phyloP scores from a whole-genome alignment of 2,888 invertebrate species.

The Helobdella robusta region DNA sequence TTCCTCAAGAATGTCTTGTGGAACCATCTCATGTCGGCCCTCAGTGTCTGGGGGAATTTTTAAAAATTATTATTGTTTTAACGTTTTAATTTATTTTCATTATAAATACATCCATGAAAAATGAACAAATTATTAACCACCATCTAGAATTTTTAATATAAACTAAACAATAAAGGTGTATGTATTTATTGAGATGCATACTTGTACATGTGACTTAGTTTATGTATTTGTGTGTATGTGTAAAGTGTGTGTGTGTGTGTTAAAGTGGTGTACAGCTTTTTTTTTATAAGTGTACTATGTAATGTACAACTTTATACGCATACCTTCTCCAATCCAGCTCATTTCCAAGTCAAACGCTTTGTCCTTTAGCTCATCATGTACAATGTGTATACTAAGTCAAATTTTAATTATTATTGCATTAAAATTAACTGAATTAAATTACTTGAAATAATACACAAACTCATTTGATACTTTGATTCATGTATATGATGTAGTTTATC shows the following conservation, averaged over 20 bases:
- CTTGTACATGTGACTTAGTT: not conserved
- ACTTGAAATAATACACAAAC: too few relatives aligned
- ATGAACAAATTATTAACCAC: too few relatives aligned
- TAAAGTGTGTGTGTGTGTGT: too few relatives aligned
- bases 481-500: not conserved
- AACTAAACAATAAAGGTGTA: too few relatives aligned
- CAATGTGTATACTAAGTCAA: constrained; percentile 51
- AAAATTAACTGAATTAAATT: too few relatives aligned
- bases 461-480: not conserved
- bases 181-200: too few relatives aligned
- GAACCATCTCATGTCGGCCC: constrained; percentile 73
- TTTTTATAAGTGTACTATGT: too few relatives aligned
- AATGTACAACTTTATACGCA: too few relatives aligned
- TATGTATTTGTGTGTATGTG: not conserved
- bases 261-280: not conserved
- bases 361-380: constrained; percentile 72
- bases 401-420: not conserved
- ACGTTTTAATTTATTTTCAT: too few relatives aligned
- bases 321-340: constrained; percentile 76
- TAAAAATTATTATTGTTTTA: too few relatives aligned
- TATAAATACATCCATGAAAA: too few relatives aligned
- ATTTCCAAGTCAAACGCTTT: constrained; percentile 89
- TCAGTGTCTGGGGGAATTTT: constrained; percentile 56
- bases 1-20: constrained; percentile 63
- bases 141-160: too few relatives aligned